Conservation (phyloP, 1,140 invertebrate species). For the Octopus bimaculoides region DNA sequence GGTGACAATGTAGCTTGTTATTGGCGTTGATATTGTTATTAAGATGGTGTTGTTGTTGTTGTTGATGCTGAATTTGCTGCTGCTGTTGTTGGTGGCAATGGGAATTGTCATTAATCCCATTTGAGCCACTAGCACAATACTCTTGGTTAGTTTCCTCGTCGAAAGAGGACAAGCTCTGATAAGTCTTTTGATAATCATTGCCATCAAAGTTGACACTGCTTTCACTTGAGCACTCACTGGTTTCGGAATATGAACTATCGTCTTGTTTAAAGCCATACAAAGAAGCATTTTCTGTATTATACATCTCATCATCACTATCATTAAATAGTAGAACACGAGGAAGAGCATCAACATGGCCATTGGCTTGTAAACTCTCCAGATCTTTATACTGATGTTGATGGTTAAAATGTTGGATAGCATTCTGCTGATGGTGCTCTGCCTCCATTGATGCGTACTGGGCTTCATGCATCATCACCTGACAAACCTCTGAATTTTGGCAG, state of each 20-base stretch:
- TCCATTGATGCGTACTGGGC: constrained; percentile 42
- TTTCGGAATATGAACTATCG: constrained; percentile 66
- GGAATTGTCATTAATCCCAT: neutral
- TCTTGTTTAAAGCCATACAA: constrained; percentile 65
- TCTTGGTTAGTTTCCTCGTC: constrained; percentile 21
- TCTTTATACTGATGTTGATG: constrained; percentile 21
- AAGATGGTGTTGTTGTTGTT: neutral
- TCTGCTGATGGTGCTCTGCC: constrained; percentile 25
- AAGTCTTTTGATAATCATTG: constrained; percentile 36
- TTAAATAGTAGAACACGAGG: constrained; percentile 47
- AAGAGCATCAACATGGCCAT: constrained; percentile 14
- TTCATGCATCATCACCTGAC: constrained; percentile 52
- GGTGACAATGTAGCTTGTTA: neutral
- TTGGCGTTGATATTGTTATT: neutral
- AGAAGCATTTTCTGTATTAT: constrained; percentile 65
- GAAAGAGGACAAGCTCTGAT: constrained; percentile 30
- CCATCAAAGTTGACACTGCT: constrained; percentile 26
- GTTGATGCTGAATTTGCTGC: neutral
- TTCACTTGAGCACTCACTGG: constrained; percentile 54
- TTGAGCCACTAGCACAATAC: constrained; percentile 12
- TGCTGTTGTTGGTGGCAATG: neutral
- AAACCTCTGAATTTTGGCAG: constrained; percentile 54
- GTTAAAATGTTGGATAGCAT: constrained; percentile 6
- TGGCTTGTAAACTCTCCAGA: constrained; percentile 16
- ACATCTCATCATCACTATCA: constrained; percentile 59